Conservation (phyloP, 2,797 vertebrate genomes). For the Melanotaenia boesemani region DNA sequence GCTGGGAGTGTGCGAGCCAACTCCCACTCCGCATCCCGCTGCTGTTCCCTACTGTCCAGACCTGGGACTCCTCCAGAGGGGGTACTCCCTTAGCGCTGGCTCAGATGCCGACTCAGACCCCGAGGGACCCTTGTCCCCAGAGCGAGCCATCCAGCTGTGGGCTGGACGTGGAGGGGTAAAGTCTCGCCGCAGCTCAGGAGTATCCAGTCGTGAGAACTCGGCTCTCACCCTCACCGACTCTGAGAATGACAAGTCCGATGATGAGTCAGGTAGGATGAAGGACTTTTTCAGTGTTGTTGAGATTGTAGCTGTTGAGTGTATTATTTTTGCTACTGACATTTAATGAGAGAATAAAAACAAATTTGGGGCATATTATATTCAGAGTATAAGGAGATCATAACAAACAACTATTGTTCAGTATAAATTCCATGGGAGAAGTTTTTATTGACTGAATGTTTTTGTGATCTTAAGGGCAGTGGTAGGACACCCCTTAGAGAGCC, state of each 20-base stretch:
- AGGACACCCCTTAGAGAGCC: conserved; percentile 47
- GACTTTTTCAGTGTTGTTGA: background rate
- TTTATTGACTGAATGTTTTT: conserved; percentile 65
- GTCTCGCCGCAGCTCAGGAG: conserved; percentile 92
- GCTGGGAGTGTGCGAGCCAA: conserved; percentile 92
- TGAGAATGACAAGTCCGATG: conserved; percentile 95
- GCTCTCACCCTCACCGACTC: conserved; percentile 96
- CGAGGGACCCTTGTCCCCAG: conserved; percentile 91
- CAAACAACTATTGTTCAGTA: conserved; percentile 38
- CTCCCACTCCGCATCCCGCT: conserved; percentile 81
- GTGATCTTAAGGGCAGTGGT: conserved; percentile 65
- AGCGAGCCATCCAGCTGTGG: conserved; percentile 94
- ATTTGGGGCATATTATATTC: background rate
- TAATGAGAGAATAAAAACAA: conserved; percentile 18
- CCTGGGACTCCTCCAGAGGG: conserved; percentile 92
- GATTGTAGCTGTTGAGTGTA: conserved; percentile 2
- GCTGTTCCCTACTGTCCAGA: conserved; percentile 91
- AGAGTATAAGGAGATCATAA: background rate
- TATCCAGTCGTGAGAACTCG: conserved; percentile 95
- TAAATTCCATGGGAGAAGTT: conserved; percentile 44
- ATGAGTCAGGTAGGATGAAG: conserved; percentile 90
- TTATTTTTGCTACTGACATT: conserved; percentile 1
- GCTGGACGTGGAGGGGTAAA: conserved; percentile 89
- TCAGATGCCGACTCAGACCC: conserved; percentile 92
- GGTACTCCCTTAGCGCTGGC: conserved; percentile 90